A percentile compares a stretch with the other conserved stretches of the same genome.
Evolutionary conservation across 2,113 vertebrate species (phyloP).

Genomic region (Lynx canadensis): DNA sequence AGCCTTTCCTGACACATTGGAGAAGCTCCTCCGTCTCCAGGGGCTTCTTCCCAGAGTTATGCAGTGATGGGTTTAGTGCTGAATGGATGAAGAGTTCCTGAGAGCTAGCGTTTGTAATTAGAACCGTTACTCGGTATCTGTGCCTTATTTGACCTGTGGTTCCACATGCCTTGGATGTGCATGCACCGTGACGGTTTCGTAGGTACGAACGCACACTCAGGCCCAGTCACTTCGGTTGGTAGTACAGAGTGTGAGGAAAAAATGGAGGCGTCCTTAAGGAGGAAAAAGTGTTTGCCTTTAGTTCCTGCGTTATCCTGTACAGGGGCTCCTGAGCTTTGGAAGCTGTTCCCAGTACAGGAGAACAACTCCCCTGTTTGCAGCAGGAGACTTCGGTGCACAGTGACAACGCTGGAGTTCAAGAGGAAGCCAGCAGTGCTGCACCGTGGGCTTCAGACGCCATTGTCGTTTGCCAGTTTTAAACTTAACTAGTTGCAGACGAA

Average conservation of each 20-base stretch:
- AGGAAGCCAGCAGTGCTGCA: slow-evolving; percentile 82
- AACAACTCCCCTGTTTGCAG: slow-evolving; percentile 81
- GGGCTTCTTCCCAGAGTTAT: slow-evolving; percentile 85
- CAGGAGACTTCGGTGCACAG: slow-evolving; percentile 83
- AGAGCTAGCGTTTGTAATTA: slow-evolving; percentile 88
- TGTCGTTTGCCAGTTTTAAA: slow-evolving; percentile 78
- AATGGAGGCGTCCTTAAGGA: slow-evolving; percentile 83
- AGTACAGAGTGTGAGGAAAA: slow-evolving; percentile 85
- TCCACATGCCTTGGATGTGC: slow-evolving; percentile 89
- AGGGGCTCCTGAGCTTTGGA: slow-evolving; percentile 87
- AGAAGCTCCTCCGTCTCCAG: slow-evolving; percentile 87
- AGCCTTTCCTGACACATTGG: slow-evolving; percentile 84
- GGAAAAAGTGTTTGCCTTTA: slow-evolving; percentile 81
- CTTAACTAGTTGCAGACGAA: slow-evolving; percentile 84
- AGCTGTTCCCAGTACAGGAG: slow-evolving; percentile 86
- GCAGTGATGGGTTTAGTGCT: slow-evolving; percentile 87
- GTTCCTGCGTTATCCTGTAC: slow-evolving; percentile 84
- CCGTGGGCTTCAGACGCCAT: slow-evolving; percentile 83
- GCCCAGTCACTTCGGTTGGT: slow-evolving; percentile 81
- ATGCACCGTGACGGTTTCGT: slow-evolving; percentile 86
- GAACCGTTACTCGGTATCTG: slow-evolving; percentile 86
- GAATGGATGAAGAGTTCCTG: slow-evolving; percentile 90
- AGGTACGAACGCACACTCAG: slow-evolving; percentile 84
- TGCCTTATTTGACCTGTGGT: slow-evolving; percentile 87
- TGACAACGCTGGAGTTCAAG: slow-evolving; percentile 82